These are phyloP conservation scores for Brachymystax lenok DNA, from an alignment of 2,797 vertebrate species.

Conservation along the genomic window DNA sequence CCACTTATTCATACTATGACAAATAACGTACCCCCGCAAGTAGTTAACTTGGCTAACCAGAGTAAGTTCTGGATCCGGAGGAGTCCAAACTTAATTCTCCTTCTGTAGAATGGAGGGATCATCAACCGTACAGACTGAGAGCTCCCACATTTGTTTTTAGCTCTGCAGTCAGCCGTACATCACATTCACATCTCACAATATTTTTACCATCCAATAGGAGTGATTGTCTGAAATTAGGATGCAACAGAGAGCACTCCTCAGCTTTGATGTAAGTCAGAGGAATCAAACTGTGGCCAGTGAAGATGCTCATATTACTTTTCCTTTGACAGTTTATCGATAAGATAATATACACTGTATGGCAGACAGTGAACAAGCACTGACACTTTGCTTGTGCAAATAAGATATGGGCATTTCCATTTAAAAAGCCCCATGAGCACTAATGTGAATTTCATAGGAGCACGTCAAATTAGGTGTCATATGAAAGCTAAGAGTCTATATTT, in stretches of 20 bases:
- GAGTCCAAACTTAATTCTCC: neutral
- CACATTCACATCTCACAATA: neutral
- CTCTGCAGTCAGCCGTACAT: neutral
- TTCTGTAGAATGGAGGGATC: neutral
- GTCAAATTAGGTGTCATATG: no score
- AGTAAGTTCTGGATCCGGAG: neutral
- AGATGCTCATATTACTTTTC: neutral
- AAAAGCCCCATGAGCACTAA: no score
- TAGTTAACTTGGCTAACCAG: neutral
- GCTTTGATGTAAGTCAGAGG: neutral
- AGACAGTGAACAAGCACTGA: neutral
- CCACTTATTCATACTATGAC: neutral
- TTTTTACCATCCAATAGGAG: neutral
- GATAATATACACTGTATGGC: neutral
- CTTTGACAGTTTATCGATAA: neutral
- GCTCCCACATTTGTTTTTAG: neutral
- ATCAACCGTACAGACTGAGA: neutral
- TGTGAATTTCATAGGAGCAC: no score
- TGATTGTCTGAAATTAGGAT: neutral
- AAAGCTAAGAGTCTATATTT: no score
- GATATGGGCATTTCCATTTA: neutral
- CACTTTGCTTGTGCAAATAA: neutral
- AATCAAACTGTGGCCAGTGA: neutral
- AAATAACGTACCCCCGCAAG: neutral
- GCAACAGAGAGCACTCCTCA: neutral